phyloP scores from a whole-genome alignment of 2,113 vertebrate genomes.

The Hemibagrus wyckioides region DNA sequence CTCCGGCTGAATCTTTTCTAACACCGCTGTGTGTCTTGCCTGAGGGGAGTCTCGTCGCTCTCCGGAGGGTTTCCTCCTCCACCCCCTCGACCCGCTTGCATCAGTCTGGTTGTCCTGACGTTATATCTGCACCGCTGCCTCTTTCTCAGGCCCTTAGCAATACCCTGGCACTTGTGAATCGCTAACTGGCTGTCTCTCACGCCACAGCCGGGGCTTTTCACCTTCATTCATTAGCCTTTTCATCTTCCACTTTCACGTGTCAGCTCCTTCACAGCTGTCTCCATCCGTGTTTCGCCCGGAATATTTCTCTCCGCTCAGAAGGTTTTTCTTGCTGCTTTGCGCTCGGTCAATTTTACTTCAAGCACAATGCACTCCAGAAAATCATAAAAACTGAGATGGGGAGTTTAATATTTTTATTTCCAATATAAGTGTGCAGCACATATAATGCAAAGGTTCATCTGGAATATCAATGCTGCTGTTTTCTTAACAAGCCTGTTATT shows the following conservation, averaged over 20 bases:
- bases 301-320: constrained; percentile 28
- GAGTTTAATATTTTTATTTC: neutral
- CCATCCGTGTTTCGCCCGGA: constrained; percentile 13
- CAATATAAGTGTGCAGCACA: neutral
- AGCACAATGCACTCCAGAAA: constrained; percentile 31
- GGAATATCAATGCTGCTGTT: neutral
- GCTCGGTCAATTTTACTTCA: neutral
- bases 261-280: constrained; percentile 56
- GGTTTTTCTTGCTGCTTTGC: neutral
- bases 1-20: constrained; percentile 22
- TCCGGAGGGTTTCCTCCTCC: constrained; percentile 5
- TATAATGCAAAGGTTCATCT: neutral
- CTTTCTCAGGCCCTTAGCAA: constrained; percentile 48
- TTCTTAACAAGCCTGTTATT: neutral
- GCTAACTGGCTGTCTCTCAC: constrained; percentile 42
- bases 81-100: neutral
- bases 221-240: constrained; percentile 53
- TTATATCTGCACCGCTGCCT: constrained; percentile 38
- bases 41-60: constrained; percentile 25
- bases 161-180: constrained; percentile 42
- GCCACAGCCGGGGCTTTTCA: constrained; percentile 26
- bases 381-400: neutral
- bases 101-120: constrained; percentile 30
- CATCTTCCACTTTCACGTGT: constrained; percentile 48
- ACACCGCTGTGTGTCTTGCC: constrained; percentile 19